Evolutionary conservation across 53 echinoderm and acorn worm genomes (phyloP).

Genomic region (Pentamera pediparva): DNA sequence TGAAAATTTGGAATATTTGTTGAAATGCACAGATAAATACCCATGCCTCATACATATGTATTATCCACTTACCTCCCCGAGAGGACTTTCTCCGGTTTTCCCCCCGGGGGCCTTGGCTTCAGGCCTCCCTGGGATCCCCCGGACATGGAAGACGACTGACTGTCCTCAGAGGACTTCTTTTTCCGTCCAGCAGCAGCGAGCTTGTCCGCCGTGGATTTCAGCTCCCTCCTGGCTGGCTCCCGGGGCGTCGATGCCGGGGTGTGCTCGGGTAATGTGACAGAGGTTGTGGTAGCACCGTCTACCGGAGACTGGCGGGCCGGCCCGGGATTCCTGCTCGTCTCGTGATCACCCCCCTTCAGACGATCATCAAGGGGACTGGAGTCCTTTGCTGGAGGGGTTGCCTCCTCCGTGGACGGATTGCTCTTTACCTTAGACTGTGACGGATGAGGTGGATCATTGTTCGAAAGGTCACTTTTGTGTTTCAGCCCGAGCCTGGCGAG

Average conservation of each 20-base stretch:
- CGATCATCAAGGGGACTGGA: not conserved
- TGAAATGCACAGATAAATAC: too few species aligned
- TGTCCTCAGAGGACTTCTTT: constrained; percentile 62
- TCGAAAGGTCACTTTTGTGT: not conserved
- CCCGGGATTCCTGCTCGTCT: not conserved
- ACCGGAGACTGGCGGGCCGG: constrained; percentile 2
- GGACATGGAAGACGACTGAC: constrained; percentile 88
- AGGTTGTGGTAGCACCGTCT: constrained; percentile 69
- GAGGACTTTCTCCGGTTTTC: constrained; percentile 72
- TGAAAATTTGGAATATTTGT: not conserved
- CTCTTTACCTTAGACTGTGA: not conserved
- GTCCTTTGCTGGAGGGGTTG: not conserved
- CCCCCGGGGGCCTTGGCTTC: constrained; percentile 77
- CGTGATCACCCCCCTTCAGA: not conserved
- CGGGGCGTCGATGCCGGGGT: constrained; percentile 51
- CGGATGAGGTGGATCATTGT: not conserved
- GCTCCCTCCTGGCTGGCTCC: constrained; percentile 32
- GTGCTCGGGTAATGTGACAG: constrained; percentile 77
- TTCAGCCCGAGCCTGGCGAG: not conserved
- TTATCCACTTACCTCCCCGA: constrained; percentile 76
- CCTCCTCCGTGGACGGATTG: constrained; percentile 23
- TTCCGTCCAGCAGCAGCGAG: constrained; percentile 14
- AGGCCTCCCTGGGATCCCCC: constrained; percentile 79
- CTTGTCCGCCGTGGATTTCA: not conserved
- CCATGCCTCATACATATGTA: not conserved